phyloP scores from a whole-genome alignment of 2,888 invertebrate genomes.

The Drosophila antonietae region DNA sequence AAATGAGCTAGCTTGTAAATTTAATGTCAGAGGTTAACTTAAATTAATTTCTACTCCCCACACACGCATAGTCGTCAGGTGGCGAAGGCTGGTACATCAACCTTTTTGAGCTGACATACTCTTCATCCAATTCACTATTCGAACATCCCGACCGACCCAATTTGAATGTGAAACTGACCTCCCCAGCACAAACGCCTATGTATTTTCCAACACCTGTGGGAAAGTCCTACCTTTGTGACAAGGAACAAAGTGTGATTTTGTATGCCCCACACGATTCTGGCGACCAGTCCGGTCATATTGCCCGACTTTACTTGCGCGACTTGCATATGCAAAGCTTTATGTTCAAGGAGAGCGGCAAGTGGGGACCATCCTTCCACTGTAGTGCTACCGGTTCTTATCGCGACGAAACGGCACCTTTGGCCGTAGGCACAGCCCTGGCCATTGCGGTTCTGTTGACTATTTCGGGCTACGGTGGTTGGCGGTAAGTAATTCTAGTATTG shows the following conservation, averaged over 20 bases:
- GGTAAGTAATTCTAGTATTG: conserved; percentile 67
- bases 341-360: conserved; percentile 90
- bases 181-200: conserved; percentile 86
- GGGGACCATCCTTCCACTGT: conserved; percentile 85
- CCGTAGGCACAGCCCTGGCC: conserved; percentile 93
- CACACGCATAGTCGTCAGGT: conserved; percentile 89
- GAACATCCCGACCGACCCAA: conserved; percentile 87
- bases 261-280: conserved; percentile 85
- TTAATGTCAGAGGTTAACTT: conserved; percentile 42
- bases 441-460: conserved; percentile 92
- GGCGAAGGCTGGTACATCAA: conserved; percentile 95
- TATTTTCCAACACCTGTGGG: conserved; percentile 94
- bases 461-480: conserved; percentile 91
- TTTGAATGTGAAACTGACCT: conserved; percentile 86
- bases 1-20: not conserved
- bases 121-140: conserved; percentile 87
- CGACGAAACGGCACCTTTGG: conserved; percentile 93
- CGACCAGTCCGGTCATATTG: conserved; percentile 86
- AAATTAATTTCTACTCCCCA: conserved; percentile 1
- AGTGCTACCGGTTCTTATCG: conserved; percentile 86
- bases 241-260: conserved; percentile 89
- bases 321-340: conserved; percentile 94
- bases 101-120: conserved; percentile 90
- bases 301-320: conserved; percentile 88
- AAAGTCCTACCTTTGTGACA: conserved; percentile 91